Conservation (phyloP, 2,113 vertebrate species). For the Corvus cornix region DNA sequence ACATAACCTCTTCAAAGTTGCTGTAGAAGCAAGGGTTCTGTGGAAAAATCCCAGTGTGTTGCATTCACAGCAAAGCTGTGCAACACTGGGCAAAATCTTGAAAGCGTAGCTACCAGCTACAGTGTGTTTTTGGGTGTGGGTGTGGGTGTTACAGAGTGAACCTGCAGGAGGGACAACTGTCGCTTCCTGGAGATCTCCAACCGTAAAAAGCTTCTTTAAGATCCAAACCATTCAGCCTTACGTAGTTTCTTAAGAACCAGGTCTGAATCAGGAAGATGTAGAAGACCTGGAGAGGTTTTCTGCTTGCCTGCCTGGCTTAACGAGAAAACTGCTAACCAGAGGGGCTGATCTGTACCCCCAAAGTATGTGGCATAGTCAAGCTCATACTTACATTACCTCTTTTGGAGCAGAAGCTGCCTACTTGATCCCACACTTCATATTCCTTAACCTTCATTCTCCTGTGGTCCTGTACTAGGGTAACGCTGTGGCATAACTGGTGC, state of each 20-base stretch:
- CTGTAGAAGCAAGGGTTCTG: neutral
- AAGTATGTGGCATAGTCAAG: neutral
- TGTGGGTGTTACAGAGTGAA: neutral
- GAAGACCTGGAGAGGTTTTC: neutral
- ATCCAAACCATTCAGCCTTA: neutral
- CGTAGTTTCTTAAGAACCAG: neutral
- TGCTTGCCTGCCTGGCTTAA: neutral
- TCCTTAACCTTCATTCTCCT: neutral
- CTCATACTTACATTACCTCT: neutral
- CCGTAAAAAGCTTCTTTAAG: neutral
- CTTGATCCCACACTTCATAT: neutral
- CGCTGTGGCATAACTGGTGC: neutral
- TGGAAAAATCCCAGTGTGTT: neutral
- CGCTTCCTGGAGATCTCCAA: neutral
- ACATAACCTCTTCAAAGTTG: slow-evolving; percentile 2
- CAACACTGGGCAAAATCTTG: neutral
- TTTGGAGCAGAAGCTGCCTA: neutral
- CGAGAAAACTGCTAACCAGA: neutral
- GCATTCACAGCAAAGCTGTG: neutral
- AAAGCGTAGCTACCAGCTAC: neutral
- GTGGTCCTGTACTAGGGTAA: neutral
- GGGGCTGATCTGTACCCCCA: neutral
- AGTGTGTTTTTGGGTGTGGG: too few relatives aligned
- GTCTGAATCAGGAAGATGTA: neutral
- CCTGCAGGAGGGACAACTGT: neutral